phyloP scores from a whole-genome alignment of 2,888 invertebrate genomes.

The Epinotia ramella region DNA sequence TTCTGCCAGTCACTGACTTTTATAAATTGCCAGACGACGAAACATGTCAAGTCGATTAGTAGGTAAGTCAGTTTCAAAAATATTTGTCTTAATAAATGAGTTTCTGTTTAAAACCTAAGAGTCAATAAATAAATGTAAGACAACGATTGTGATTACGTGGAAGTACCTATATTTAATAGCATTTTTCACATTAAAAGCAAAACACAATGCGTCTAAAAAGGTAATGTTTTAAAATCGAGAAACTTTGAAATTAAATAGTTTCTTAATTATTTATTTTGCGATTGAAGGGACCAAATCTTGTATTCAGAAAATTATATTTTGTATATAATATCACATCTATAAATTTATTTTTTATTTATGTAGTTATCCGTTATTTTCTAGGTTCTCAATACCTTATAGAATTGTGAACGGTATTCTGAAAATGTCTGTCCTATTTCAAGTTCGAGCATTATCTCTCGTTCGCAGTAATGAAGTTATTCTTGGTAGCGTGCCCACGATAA shows the following conservation, averaged over 20 bases:
- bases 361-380: too few species aligned
- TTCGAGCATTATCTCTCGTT: neutral
- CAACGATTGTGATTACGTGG: neutral
- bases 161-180: neutral
- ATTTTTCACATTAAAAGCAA: too few species aligned
- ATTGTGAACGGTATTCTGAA: neutral
- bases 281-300: neutral
- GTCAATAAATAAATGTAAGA: neutral
- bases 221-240: too few species aligned
- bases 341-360: too few species aligned
- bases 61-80: slow-evolving; percentile 22
- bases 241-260: too few species aligned
- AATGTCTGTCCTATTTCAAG: neutral
- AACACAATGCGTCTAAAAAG: too few species aligned
- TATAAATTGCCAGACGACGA: slow-evolving; percentile 65
- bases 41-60: slow-evolving; percentile 43
- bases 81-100: neutral
- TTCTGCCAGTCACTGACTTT: slow-evolving; percentile 67
- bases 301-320: neutral
- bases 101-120: neutral
- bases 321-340: too few species aligned
- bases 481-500: slow-evolving; percentile 11
- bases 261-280: too few species aligned
- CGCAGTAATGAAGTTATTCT: slow-evolving; percentile 16
- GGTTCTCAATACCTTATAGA: too few species aligned